phyloP scores from a whole-genome alignment of 2,888 invertebrate genomes.

The Leptarthrus brevirostris region DNA sequence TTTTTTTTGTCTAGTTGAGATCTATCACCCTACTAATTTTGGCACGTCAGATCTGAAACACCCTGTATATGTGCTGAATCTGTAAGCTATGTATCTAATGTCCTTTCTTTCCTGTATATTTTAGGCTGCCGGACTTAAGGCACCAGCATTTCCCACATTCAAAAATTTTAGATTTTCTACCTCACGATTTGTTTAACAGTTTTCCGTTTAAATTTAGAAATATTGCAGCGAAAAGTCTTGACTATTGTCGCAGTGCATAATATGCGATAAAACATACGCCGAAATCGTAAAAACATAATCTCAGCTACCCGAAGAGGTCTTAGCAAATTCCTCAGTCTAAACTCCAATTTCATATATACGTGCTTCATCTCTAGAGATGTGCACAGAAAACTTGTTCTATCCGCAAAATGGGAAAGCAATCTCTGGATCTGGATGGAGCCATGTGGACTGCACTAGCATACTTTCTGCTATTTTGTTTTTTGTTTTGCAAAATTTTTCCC shows the following conservation, averaged over 20 bases:
- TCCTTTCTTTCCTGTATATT: too few relatives aligned
- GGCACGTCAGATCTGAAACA: too few relatives aligned
- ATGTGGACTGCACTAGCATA: neutral
- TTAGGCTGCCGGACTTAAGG: too few relatives aligned
- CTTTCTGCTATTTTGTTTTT: neutral
- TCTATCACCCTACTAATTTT: too few relatives aligned
- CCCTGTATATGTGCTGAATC: too few relatives aligned
- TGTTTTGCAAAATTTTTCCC: neutral
- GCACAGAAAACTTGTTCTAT: conserved; percentile 14
- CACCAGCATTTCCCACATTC: too few relatives aligned
- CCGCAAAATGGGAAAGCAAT: conserved; percentile 24
- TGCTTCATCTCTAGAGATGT: neutral
- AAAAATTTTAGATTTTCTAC: too few relatives aligned
- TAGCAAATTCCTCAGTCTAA: too few relatives aligned
- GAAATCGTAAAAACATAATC: neutral
- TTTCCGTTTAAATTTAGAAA: neutral
- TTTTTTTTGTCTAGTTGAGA: too few relatives aligned
- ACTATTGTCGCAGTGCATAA: neutral
- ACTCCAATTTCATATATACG: too few relatives aligned
- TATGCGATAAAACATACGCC: neutral
- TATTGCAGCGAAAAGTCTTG: neutral
- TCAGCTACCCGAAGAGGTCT: neutral
- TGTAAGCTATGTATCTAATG: too few relatives aligned
- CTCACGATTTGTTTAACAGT: too few relatives aligned
- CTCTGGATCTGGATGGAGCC: neutral